A percentile compares a stretch with the other conserved stretches of the same genome.
phyloP scores from a whole-genome alignment of 2,113 vertebrate genomes.

The Macrotus californicus region DNA sequence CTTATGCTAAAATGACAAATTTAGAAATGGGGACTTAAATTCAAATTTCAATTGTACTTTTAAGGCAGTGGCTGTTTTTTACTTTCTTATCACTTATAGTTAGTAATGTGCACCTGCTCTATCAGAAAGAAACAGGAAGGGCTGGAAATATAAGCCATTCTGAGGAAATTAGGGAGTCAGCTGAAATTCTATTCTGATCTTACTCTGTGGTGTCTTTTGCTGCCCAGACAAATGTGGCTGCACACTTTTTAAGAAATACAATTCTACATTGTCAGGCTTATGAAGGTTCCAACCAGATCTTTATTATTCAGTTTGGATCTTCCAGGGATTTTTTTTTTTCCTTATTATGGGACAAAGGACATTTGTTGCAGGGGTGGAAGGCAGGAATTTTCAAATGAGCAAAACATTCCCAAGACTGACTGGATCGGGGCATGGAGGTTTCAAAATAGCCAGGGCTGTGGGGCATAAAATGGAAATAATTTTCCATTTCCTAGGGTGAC shows the following conservation, averaged over 20 bases:
- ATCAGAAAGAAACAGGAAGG: conserved; percentile 63
- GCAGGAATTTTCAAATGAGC: conserved; percentile 34
- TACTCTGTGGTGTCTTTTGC: conserved; percentile 45
- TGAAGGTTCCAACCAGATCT: conserved; percentile 54
- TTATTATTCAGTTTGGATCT: conserved; percentile 64
- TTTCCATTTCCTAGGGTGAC: no score
- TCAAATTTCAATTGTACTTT: not conserved
- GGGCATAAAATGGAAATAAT: not conserved
- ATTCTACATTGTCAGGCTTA: conserved; percentile 46
- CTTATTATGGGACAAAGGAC: conserved; percentile 58
- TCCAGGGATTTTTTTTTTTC: conserved; percentile 24
- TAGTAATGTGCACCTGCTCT: conserved; percentile 53
- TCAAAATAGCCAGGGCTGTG: not conserved
- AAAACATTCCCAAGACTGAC: conserved; percentile 21
- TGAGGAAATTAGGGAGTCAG: conserved; percentile 59
- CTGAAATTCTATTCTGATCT: conserved; percentile 64
- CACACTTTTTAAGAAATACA: conserved; percentile 60
- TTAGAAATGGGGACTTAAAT: conserved; percentile 15
- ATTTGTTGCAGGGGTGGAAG: conserved; percentile 40
- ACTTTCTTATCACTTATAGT: conserved; percentile 55
- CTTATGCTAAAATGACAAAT: not conserved
- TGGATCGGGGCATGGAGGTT: not conserved
- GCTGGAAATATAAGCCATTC: conserved; percentile 48
- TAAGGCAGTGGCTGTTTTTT: conserved; percentile 38
- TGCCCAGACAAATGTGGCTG: conserved; percentile 57